These are phyloP conservation scores for Leucania comma DNA, from an alignment of 2,888 invertebrate species.

Conservation along the genomic window DNA sequence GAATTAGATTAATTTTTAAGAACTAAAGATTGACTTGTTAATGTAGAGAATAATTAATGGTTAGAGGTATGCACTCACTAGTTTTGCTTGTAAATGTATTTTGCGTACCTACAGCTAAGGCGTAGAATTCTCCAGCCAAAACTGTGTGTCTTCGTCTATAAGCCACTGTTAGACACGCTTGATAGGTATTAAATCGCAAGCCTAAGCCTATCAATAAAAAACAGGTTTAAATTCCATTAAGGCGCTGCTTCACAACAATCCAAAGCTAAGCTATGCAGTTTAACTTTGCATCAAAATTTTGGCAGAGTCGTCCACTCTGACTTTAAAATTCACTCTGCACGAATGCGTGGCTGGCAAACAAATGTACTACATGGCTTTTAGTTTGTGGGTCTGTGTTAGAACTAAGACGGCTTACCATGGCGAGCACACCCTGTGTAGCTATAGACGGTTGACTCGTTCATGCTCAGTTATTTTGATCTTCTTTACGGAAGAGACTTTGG, in stretches of 20 bases:
- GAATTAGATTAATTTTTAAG: slow-evolving; percentile 57
- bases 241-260: too few relatives aligned
- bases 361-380: not conserved
- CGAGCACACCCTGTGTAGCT: not conserved
- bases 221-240: not conserved
- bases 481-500: too few relatives aligned
- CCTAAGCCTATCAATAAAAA: too few relatives aligned
- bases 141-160: too few relatives aligned
- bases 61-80: slow-evolving; percentile 1
- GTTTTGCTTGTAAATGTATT: not conserved
- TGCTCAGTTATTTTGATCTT: too few relatives aligned
- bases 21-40: not conserved
- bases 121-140: too few relatives aligned
- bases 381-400: too few relatives aligned
- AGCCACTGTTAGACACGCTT: too few relatives aligned
- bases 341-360: not conserved
- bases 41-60: not conserved
- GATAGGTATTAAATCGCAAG: too few relatives aligned
- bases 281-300: not conserved
- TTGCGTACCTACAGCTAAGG: too few relatives aligned
- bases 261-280: not conserved
- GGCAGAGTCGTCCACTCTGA: not conserved
- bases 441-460: not conserved
- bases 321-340: too few relatives aligned
- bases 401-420: too few relatives aligned